Base-by-base conservation (phyloP, 2,113 vertebrate species). In the Prolemur simus region DNA sequence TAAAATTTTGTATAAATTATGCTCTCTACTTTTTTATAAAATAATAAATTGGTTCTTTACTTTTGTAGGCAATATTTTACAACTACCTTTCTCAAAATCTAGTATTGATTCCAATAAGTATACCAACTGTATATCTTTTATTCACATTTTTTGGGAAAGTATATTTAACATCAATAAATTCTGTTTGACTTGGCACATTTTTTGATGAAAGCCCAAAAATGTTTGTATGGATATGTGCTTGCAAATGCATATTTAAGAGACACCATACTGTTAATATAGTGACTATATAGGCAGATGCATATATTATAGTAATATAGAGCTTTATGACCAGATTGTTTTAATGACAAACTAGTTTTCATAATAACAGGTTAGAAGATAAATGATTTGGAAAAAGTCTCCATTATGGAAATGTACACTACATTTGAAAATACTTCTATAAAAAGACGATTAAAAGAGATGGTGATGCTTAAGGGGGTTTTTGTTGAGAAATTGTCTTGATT, bases 31-130 rank as follows among this genome's bases (percentile, higher is more conserved):
- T 89, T 95, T 66, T 42, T 76, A 32, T 23, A 94, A 71, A 74
- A 80, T 56, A 94, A 68, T 90, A 54, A 54, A n/a, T 89, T 87
- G 85, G 25, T 93, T 83, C 63, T 73, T 94, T 52, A 52, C 89
- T 66, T 32, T 84, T 81, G 68, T 97, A 94, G 89, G n/a, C 0
- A 8, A 3, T 96, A 91, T n/a, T 94, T 95, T 97, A 87, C 68
- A 83, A 71, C 37, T 84, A 42, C 29, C 17, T 92, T 91, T 39
- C 60, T 96, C 32, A 88, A 85, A 96, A 58, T 68, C 39, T 37
- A 6, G 14, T 92, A 84, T 47, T 87, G 1, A n/a, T 73, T 94
- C 2, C 4, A 96, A 47, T 94, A 94, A 95, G 81, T 95, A 94
- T 92, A 58, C 52, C 54, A 90, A 94, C 69, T 89, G 7, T 96